Evolutionary conservation across 2,888 invertebrate genomes (phyloP), one percentile per base, ranked within the genome.

Genomic region (Creontiades dilutus): DNA sequence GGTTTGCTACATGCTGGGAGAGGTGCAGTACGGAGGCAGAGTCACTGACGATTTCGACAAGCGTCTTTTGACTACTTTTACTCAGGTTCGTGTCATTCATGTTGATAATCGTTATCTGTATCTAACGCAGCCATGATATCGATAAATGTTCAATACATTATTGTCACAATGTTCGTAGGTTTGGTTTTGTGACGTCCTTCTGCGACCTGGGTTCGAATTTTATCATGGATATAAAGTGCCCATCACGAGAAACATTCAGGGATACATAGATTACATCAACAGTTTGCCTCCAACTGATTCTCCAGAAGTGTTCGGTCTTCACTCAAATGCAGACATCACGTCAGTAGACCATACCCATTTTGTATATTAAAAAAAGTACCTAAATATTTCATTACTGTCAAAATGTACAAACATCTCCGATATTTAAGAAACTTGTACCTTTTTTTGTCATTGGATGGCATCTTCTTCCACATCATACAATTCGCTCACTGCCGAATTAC

Each of bases 31-130:
- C 92, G 98, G 98, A 16, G 99, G 99, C 4, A 94, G 99, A 92
- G 99, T 99, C 0, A 99, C 99, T 0, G 99, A 99, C 93, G 99
- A 99, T 93, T 99, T 98, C 93, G 99, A 99, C 94, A 99, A 99
- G 93, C 95, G 98, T 52, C 94, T 99, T 28, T 94, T 99, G 68
- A 98, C 97, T 37, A 98, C 99, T 0, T 99, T 99, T 93, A 98
- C 98, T 0, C 96, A 97, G 86, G 92, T 92, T 82, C 84, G 84
- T 85, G 13, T 7, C 37, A 37, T 4, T 37, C 2, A 37, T 37
- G 37, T 37, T 2, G 3, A 37, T 37, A 37, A 7, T 37, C 3
- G 2, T 37, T 2, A 2, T 37, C 7, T 37, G 37, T 37, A 37
- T 37, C 7, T 4, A 37, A 37, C 7, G 37, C 37, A 2, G 7